A percentile compares a stretch with the other conserved stretches of the same genome.
phyloP scores from a whole-genome alignment of 2,888 invertebrate genomes.

The Lasioglossum calceatum region DNA sequence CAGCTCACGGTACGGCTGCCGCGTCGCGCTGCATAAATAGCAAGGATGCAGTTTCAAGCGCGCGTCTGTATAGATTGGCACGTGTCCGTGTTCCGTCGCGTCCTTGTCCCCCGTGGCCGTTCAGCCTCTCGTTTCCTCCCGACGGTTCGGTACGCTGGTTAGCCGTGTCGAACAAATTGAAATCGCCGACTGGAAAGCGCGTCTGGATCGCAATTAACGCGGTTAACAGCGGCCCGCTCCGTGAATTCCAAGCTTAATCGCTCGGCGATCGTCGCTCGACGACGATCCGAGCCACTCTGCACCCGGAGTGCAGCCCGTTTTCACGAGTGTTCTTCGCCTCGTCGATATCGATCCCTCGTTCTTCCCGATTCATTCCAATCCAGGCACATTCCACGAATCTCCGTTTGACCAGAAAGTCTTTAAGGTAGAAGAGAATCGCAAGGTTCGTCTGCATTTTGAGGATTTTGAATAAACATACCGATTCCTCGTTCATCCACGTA shows the following conservation, averaged over 20 bases:
- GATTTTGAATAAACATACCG: too few relatives aligned
- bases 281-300: slow-evolving; percentile 31
- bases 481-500: too few relatives aligned
- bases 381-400: background rate
- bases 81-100: background rate
- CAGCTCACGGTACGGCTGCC: background rate
- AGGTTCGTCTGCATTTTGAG: too few relatives aligned
- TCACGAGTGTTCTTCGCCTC: background rate
- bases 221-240: slow-evolving; percentile 45
- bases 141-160: slow-evolving; percentile 38
- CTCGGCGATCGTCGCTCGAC: slow-evolving; percentile 35
- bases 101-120: slow-evolving; percentile 21
- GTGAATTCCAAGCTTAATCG: slow-evolving; percentile 52
- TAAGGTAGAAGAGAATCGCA: too few relatives aligned
- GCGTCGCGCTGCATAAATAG: slow-evolving; percentile 26
- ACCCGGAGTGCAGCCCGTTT: background rate
- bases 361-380: background rate
- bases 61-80: slow-evolving; percentile 12
- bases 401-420: background rate
- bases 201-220: slow-evolving; percentile 65
- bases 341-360: background rate
- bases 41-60: slow-evolving; percentile 18
- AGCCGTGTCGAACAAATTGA: slow-evolving; percentile 67
- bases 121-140: slow-evolving; percentile 18
- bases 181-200: slow-evolving; percentile 64